Evolutionary conservation across 2,113 vertebrate genomes (phyloP), one percentile per base, ranked within the genome.

Genomic region (Nothobranchius kuhntae): DNA sequence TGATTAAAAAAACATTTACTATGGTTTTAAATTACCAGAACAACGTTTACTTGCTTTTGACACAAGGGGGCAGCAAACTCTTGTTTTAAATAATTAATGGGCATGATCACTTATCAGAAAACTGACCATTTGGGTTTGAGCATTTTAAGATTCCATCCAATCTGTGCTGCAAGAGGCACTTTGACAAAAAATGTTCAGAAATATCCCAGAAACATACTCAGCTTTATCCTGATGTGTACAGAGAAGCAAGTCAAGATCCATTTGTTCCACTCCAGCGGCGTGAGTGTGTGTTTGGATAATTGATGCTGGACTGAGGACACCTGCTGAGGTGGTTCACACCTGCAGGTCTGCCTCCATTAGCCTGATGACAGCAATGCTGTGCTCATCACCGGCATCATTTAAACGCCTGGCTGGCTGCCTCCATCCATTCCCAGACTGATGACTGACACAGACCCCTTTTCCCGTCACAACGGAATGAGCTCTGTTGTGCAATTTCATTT

Each of bases 51-150:
- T 55, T 50, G 44, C 4, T n/a, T 60, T 60, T 9, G 44, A 86
- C 92, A 90, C 73, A 65, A 64, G 90, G 73, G 63, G 86, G 74
- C 84, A 83, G 77, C 65, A 87, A 52, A 78, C 58, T 70, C 79
- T 59, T 26, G 13, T 30, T 53, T 53, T 30, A 36, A 26, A 8
- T 36, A 21, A 21, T 46, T 45, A 47, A 26, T 12, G 13, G n/a
- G 64, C 35, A n/a, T 50, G 8, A 47, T 48, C 26, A 42, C 10
- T 55, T 44, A 47, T 62, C 47, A 61, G 10, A 8, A 52, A 79
- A 75, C 80, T 64, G 74, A 72, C 45, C 38, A 36, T 54, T 30
- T 40, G 12, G 38, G 7, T 40, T 40, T 40, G 38, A 40, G 38
- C 38, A 40, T 40, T 45, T 14, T 7, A 5, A 40, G 38, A 7